phyloP scores from a whole-genome alignment of 2,888 invertebrate species.

The Petrophora chlorosata region DNA sequence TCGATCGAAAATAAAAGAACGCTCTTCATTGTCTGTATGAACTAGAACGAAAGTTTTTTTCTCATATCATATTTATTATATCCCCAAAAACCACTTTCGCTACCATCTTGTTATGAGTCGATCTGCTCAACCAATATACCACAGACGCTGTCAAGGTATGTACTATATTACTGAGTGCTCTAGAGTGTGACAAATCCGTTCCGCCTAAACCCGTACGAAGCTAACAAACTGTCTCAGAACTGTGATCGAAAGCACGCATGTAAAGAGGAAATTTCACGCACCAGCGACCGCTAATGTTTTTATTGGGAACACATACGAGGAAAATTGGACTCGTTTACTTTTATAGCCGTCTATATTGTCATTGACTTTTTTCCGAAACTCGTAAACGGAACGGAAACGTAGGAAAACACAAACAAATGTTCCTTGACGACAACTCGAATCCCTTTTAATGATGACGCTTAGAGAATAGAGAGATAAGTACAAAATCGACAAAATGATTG shows the following conservation, averaged over 20 bases:
- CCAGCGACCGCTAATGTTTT: conserved; percentile 58
- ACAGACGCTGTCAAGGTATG: no score
- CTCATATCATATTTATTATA: no score
- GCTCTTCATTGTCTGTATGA: no score
- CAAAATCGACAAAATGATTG: conserved; percentile 28
- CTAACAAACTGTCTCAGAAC: conserved; percentile 2
- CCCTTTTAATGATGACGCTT: conserved; percentile 36
- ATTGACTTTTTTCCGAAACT: conserved; percentile 48
- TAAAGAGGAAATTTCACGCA: conserved; percentile 55
- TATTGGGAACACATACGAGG: conserved; percentile 52
- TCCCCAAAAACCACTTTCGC: no score
- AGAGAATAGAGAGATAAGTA: conserved; percentile 29
- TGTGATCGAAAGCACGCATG: conserved; percentile 36
- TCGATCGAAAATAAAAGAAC: no score
- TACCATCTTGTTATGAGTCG: no score
- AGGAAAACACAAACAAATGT: conserved; percentile 33
- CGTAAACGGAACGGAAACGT: conserved; percentile 28
- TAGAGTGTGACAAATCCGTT: no score
- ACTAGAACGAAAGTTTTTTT: no score
- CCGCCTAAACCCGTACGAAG: neutral
- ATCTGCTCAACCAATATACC: no score
- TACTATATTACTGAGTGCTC: no score
- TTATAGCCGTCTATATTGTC: conserved; percentile 46
- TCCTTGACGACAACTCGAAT: conserved; percentile 33
- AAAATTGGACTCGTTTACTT: conserved; percentile 53